These are phyloP conservation scores for Babyrousa celebensis DNA, from an alignment of 2,797 vertebrate genomes.

Conservation along the genomic window DNA sequence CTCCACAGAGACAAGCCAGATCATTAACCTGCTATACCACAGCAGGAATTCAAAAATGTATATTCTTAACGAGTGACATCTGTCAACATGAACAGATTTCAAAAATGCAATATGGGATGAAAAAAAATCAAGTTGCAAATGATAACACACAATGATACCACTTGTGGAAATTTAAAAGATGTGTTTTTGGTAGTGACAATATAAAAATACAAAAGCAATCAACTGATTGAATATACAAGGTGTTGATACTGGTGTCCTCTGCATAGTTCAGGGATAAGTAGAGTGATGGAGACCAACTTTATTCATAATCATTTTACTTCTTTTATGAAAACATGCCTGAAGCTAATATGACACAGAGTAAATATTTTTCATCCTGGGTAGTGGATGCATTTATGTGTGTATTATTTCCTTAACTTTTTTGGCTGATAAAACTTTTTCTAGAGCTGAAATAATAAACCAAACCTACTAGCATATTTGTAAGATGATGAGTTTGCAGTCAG, in stretches of 20 bases:
- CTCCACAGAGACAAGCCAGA: too few relatives aligned
- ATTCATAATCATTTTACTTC: background rate
- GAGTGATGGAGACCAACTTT: background rate
- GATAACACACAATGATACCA: background rate
- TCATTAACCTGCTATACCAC: too few relatives aligned
- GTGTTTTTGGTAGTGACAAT: background rate
- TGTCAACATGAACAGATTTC: background rate
- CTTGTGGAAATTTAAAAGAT: conserved; percentile 11
- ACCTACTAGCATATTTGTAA: background rate
- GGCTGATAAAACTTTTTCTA: background rate
- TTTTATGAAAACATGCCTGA: conserved; percentile 2
- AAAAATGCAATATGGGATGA: background rate
- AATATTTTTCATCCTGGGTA: background rate
- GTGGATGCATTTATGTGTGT: background rate
- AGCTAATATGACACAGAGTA: background rate
- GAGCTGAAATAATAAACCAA: background rate
- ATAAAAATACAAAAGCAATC: background rate
- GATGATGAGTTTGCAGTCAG: background rate
- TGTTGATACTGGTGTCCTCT: background rate
- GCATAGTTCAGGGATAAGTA: background rate
- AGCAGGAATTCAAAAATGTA: background rate
- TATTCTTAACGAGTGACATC: background rate
- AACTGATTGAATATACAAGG: background rate
- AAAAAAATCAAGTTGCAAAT: background rate
- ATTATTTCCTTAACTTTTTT: background rate